Base-by-base conservation (phyloP, 2,797 vertebrate species). In the Lophotriccus pileatus region DNA sequence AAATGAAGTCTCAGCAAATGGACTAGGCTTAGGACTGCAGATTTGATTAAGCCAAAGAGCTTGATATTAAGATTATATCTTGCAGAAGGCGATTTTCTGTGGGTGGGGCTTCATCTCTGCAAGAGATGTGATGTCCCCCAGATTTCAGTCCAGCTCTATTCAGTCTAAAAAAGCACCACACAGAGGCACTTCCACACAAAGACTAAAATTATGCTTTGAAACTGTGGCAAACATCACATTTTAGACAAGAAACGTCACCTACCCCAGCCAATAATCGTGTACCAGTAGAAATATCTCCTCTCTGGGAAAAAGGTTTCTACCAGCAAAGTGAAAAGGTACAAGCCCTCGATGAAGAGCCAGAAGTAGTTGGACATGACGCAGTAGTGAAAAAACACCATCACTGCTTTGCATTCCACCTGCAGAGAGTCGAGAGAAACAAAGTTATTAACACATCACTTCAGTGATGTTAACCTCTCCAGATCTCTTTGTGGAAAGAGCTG, bases 281-380 rank as follows among this genome's bases (percentile, higher is more conserved):
- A 99, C 99, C 99, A 99, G 98, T 99, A 99, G 98, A 99, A 99
- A 95, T 99, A 99, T 77, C 98, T 98, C 91, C 99, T 98, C 96
- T 99, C 99, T 0, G 99, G 99, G 75, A 99, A 99, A 97, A 99
- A 99, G 20, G 99, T 99, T 95, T 99, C 99, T 89, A 99, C 99
- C 94, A 99, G 84, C 89, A 99, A 97, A 2, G 99, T 99, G 97
- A 99, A 99, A 87, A 99, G 99, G 95, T 99, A 99, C 59, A 99
- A 96, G 24, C 99, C 99, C 90, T 99, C 99, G 6, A 99, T 99
- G 96, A 99, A 99, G 56, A 99, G 98, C 99, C 99, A 99, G 98
- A 99, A 99, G 96, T 99, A 99, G 98, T 99, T 99, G 97, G 99
- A 99, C 98, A 99, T 99, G 59, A 99, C 99, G 1, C 99, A 99